Percentiles rank a stretch among this genome's conserved stretches.
Evolutionary conservation across 2,888 invertebrate species (phyloP).

Genomic region (Ferrisia virgata): DNA sequence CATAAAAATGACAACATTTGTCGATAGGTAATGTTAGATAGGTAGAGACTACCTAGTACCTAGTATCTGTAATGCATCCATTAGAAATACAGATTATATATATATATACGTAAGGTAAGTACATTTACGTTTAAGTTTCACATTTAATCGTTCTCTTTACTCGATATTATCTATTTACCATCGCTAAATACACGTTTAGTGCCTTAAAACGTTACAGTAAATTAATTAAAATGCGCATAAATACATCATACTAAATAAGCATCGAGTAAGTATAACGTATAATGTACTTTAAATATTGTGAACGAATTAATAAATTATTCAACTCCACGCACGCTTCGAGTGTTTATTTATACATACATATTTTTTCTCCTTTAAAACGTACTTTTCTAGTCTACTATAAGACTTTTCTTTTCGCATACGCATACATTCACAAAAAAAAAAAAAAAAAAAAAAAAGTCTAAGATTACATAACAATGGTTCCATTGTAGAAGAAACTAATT

Average conservation of each 20-base stretch:
- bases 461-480: not conserved
- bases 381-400: not conserved
- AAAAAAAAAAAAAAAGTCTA: not conserved
- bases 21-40: too few relatives aligned
- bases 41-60: too few relatives aligned
- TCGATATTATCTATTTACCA: constrained; percentile 7
- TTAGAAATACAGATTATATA: too few relatives aligned
- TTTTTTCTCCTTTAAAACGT: not conserved
- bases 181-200: not conserved
- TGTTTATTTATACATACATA: not conserved
- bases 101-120: too few relatives aligned
- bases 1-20: not conserved
- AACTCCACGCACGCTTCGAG: not conserved
- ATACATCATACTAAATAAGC: not conserved
- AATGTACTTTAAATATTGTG: not conserved
- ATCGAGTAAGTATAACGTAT: not conserved
- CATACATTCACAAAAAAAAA: too few relatives aligned
- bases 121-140: not conserved
- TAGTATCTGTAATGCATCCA: not conserved
- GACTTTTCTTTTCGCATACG: not conserved
- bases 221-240: constrained; percentile 12
- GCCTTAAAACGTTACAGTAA: not conserved
- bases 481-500: not conserved
- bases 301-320: constrained; percentile 3
- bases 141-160: not conserved